Conservation (phyloP, 2,113 vertebrate genomes). For the Mastomys coucha region DNA sequence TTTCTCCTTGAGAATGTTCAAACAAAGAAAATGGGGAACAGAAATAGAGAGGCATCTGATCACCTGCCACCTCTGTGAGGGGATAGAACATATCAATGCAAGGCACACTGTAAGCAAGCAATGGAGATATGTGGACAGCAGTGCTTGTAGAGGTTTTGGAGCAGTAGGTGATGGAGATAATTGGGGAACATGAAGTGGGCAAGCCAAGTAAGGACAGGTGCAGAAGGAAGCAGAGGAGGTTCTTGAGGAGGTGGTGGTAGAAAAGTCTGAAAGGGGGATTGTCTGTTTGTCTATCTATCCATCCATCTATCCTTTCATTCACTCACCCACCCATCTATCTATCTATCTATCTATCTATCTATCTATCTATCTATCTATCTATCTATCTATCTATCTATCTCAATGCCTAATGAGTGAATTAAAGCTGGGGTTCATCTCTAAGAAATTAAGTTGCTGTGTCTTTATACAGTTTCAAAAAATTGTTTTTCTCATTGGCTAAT, state of each 20-base stretch:
- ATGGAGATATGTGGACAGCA: neutral
- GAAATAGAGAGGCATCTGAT: neutral
- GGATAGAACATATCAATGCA: neutral
- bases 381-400: neutral
- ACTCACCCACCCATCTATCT: neutral
- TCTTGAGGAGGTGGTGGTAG: neutral
- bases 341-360: too few relatives aligned
- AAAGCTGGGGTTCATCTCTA: neutral
- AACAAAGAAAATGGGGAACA: neutral
- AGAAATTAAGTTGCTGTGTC: slow-evolving; percentile 36
- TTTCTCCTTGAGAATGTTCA: neutral
- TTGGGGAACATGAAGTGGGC: neutral
- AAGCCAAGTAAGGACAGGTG: neutral
- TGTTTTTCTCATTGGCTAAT: slow-evolving; percentile 17
- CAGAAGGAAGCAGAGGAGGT: neutral
- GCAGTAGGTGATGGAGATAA: neutral
- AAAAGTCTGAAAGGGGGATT: neutral
- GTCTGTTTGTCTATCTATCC: neutral
- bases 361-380: too few relatives aligned
- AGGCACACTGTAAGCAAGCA: neutral
- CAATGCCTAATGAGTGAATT: neutral
- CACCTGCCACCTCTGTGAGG: neutral
- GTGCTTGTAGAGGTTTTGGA: neutral
- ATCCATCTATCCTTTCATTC: too few relatives aligned
- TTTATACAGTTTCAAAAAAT: neutral